phyloP scores from a whole-genome alignment of 2,113 vertebrate genomes.

The Neotoma lepida region DNA sequence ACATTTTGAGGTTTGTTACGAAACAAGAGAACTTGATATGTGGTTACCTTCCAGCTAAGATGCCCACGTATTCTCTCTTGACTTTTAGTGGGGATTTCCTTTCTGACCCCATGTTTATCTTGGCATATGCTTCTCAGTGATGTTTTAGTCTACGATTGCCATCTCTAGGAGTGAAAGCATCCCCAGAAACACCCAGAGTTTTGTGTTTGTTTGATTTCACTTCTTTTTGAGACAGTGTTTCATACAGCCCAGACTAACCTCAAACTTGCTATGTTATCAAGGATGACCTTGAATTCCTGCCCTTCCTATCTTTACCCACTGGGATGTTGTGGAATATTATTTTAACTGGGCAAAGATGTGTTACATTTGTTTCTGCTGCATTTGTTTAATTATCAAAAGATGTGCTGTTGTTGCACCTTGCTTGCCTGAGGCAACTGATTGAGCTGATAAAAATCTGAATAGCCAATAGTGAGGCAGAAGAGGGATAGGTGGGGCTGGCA shows the following conservation, averaged over 20 bases:
- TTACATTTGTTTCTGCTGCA: not conserved
- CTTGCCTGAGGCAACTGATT: not conserved
- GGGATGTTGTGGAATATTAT: not conserved
- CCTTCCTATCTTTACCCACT: not conserved
- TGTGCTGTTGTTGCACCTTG: not conserved
- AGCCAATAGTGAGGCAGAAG: not conserved
- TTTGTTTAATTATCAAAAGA: not conserved
- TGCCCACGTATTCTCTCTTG: not conserved
- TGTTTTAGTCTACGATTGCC: not conserved
- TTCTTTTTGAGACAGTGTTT: not conserved
- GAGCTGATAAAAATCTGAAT: not conserved
- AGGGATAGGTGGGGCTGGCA: not conserved
- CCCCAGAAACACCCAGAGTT: not conserved
- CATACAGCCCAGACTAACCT: not conserved
- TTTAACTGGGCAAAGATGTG: not conserved
- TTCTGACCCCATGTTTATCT: conserved; percentile 5
- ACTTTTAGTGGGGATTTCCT: not conserved
- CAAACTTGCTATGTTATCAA: not conserved
- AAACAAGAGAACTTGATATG: conserved; percentile 4
- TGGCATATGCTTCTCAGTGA: not conserved
- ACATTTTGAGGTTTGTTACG: not conserved
- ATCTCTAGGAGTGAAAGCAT: not conserved
- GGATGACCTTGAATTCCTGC: not conserved
- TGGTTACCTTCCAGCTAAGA: not conserved
- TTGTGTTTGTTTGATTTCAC: not conserved